These are phyloP conservation scores for Sylvietta virens DNA, from an alignment of 2,113 vertebrate species.

Conservation along the genomic window DNA sequence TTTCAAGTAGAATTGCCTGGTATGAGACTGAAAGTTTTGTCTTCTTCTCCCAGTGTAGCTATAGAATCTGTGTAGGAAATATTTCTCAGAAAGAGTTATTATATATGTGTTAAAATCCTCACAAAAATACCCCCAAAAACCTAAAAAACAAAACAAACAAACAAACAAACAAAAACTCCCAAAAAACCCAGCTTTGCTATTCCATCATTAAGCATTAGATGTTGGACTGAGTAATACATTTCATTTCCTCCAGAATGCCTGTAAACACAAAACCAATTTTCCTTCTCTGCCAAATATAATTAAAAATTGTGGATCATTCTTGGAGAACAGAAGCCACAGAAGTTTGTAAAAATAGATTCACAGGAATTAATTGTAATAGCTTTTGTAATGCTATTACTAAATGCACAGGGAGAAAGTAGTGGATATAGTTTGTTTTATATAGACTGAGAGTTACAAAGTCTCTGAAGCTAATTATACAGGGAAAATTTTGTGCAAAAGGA, in stretches of 20 bases:
- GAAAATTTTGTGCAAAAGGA: not conserved
- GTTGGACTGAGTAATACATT: not conserved
- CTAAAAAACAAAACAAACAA: not conserved
- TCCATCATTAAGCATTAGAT: not conserved
- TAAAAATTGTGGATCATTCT: conserved; percentile 4
- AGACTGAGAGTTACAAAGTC: not conserved
- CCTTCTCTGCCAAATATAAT: not conserved
- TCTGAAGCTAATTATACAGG: not conserved
- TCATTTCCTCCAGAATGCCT: not conserved
- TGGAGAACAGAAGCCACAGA: not conserved
- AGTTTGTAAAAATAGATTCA: not conserved
- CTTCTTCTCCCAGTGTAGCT: not conserved
- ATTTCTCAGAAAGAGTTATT: not conserved
- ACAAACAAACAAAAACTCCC: not conserved
- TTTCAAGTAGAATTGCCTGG: not conserved
- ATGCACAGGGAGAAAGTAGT: not conserved
- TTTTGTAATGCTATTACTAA: not conserved
- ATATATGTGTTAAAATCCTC: not conserved
- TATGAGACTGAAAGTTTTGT: not conserved
- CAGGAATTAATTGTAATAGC: not conserved
- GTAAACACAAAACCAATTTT: conserved; percentile 23
- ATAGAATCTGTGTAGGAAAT: not conserved
- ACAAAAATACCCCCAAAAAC: not conserved
- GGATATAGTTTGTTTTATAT: not conserved
- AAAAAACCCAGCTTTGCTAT: not conserved